Evolutionary conservation across 2,113 vertebrate species (phyloP), one percentile per base, ranked within the genome.

Genomic region (Otolemur garnettii): DNA sequence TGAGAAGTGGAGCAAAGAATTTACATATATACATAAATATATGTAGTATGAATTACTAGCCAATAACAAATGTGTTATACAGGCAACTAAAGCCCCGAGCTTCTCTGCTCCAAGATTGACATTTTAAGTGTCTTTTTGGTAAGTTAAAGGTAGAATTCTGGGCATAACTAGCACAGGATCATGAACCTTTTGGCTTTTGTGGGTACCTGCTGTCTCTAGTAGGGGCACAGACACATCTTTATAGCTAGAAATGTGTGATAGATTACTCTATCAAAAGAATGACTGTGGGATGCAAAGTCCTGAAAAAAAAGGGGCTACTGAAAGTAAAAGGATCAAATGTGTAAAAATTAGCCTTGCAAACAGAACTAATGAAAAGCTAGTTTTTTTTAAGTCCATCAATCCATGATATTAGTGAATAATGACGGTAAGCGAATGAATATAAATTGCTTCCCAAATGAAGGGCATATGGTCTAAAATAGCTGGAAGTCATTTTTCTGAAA

Each of bases 371-470:
- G 97, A 98, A 77, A 98, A 97, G 4, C 19, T 92, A 42, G 84
- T 77, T 28, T 95, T 93, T 93, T 83, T 96, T 57, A 97, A 91
- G 55, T 91, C 95, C 93, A 68, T 95, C 35, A 60, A 17, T 66
- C 66, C 59, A 55, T 80, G 78, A 93, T 89, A 87, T 94, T 95
- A 28, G 0, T 85, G 97, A 95, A 55, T 91, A 0, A 3, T 82
- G 96, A 95, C 33, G 93, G 14, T 33, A 96, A 95, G 81, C 62
- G 19, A 91, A 87, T 83, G 90, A 97, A 66, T 83, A 78, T 96
- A 97, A 98, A 97, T 92, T 95, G 64, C 80, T 98, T 97, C 86
- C 87, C 80, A 97, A 98, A 95, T 91, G 57, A 96, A 91, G 87
- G 42, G 57, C 0, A 0, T 90, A 93, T 96, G 93, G 62, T 83